Percentiles rank a stretch among this genome's conserved stretches.
Evolutionary conservation across 2,797 vertebrate genomes (phyloP).

Genomic region (Brachyalestes nurse): DNA sequence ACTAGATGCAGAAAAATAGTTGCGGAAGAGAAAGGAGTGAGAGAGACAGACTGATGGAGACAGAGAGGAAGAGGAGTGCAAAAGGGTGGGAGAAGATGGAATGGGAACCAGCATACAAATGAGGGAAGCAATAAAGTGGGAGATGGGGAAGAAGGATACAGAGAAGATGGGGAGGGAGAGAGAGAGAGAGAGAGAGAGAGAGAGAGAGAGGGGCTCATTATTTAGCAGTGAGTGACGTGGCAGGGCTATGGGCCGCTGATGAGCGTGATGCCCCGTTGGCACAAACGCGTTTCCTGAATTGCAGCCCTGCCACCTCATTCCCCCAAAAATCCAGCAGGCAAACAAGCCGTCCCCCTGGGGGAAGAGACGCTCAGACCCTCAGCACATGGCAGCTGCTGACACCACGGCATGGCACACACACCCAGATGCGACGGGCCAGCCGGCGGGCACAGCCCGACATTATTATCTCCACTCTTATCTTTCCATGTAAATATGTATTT

Average conservation of each 20-base stretch:
- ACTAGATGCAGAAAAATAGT: constrained; percentile 65
- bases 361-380: constrained; percentile 56
- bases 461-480: constrained; percentile 60
- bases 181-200: constrained; percentile 52
- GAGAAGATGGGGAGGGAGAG: neutral
- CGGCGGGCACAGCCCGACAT: constrained; percentile 53
- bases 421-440: constrained; percentile 49
- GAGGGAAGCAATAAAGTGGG: constrained; percentile 57
- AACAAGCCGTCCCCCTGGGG: constrained; percentile 64
- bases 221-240: constrained; percentile 63
- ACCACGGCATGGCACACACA: constrained; percentile 48
- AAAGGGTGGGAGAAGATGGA: constrained; percentile 30
- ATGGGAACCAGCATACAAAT: constrained; percentile 70
- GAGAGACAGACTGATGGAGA: constrained; percentile 53
- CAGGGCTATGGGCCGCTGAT: constrained; percentile 52
- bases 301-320: constrained; percentile 60
- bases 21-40: constrained; percentile 75
- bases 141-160: constrained; percentile 59
- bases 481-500: constrained; percentile 62
- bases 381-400: constrained; percentile 61
- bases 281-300: constrained; percentile 46
- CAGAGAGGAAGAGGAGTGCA: constrained; percentile 50
- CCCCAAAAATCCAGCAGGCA: constrained; percentile 52
- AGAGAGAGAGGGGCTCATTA: constrained; percentile 59
- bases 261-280: constrained; percentile 62